Conservation (phyloP, 2,888 invertebrate genomes). For the Epinotia demarniana region DNA sequence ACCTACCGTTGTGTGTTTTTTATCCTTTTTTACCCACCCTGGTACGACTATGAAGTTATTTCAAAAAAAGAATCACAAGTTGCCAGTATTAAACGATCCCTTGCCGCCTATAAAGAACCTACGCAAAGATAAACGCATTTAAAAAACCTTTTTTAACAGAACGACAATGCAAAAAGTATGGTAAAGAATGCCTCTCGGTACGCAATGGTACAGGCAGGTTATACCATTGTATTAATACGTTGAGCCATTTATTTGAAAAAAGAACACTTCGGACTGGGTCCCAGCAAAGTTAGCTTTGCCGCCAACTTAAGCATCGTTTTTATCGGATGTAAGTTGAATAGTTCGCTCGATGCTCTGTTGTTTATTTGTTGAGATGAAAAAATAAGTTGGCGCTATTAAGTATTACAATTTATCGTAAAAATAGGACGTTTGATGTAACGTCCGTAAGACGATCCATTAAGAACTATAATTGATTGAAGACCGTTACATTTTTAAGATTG, state of each 20-base stretch:
- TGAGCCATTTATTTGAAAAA: constrained; percentile 41
- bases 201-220: constrained; percentile 42
- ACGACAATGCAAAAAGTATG: constrained; percentile 42
- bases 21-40: background rate
- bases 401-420: constrained; percentile 12
- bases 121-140: constrained; percentile 19
- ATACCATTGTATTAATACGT: constrained; percentile 44
- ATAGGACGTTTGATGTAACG: background rate
- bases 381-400: constrained; percentile 31
- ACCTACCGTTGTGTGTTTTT: background rate
- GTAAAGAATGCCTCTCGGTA: constrained; percentile 36
- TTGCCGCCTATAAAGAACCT: constrained; percentile 29
- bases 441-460: background rate
- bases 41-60: constrained; percentile 2
- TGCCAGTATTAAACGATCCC: constrained; percentile 19
- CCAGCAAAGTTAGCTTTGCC: constrained; percentile 28
- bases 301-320: constrained; percentile 2
- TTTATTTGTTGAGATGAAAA: constrained; percentile 26
- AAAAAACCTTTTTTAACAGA: constrained; percentile 33
- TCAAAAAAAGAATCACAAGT: constrained; percentile 9
- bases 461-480: background rate
- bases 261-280: constrained; percentile 31
- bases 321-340: constrained; percentile 10
- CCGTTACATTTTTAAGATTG: background rate
- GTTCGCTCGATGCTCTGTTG: constrained; percentile 17